Conservation (phyloP, 2,797 vertebrate species). For the Neoniphon sammara region DNA sequence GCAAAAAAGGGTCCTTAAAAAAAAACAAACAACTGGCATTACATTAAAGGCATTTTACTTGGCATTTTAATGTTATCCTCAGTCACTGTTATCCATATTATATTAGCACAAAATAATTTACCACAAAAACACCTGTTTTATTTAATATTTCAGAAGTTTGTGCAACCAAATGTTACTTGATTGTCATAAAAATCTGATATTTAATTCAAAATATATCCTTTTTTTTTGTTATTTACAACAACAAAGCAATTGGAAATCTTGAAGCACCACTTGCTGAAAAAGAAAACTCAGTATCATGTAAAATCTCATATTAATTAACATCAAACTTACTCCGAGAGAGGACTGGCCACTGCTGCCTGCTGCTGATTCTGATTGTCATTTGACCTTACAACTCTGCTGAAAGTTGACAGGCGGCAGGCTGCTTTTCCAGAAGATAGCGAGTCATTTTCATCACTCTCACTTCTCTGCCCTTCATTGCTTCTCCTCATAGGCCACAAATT, state of each 20-base stretch:
- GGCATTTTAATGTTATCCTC: slow-evolving; percentile 1
- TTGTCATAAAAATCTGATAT: not conserved
- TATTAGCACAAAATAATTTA: not conserved
- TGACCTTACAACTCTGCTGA: slow-evolving; percentile 45
- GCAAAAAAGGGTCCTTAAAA: slow-evolving; percentile 33
- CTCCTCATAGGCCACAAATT: slow-evolving; percentile 74
- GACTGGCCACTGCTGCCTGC: slow-evolving; percentile 16
- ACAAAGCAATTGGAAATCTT: not conserved
- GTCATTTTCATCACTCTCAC: slow-evolving; percentile 75
- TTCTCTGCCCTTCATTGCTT: slow-evolving; percentile 53
- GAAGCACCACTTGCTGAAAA: not conserved
- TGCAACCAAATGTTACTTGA: not conserved
- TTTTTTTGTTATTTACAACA: not conserved
- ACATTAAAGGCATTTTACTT: slow-evolving; percentile 76
- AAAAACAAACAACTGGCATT: slow-evolving; percentile 48
- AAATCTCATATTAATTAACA: slow-evolving; percentile 20
- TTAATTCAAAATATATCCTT: too few relatives aligned
- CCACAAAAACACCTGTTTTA: not conserved
- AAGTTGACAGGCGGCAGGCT: slow-evolving; percentile 70
- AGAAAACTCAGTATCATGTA: slow-evolving; percentile 2
- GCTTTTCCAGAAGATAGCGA: slow-evolving; percentile 72
- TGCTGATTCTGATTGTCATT: slow-evolving; percentile 39
- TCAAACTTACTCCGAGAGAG: slow-evolving; percentile 23
- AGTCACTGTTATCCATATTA: not conserved
- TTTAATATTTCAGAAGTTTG: slow-evolving; percentile 7